These are phyloP conservation scores for Prietella phreatophila DNA, from an alignment of 2,113 vertebrate species.

Conservation along the genomic window DNA sequence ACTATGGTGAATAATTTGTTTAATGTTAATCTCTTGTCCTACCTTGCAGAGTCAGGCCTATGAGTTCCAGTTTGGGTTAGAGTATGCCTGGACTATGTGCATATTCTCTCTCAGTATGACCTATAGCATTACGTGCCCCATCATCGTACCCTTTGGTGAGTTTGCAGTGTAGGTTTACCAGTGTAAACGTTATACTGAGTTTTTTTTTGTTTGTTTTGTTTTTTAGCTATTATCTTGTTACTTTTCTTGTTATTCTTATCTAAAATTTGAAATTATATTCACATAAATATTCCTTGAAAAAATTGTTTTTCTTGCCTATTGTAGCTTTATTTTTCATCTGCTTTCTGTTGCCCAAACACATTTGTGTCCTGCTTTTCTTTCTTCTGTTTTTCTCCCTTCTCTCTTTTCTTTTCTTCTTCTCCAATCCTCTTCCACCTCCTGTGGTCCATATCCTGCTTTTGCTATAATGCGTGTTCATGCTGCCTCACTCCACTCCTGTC, in stretches of 20 bases:
- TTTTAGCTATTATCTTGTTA: background rate
- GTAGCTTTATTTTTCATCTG: background rate
- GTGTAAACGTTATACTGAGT: background rate
- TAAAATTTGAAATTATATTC: background rate
- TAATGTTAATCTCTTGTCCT: slow-evolving; percentile 15
- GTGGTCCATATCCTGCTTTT: slow-evolving; percentile 23
- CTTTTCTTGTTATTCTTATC: background rate
- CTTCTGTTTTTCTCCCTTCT: background rate
- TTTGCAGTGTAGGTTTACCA: background rate
- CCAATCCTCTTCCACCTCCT: background rate
- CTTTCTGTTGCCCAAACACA: background rate
- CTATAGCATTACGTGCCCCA: slow-evolving; percentile 94
- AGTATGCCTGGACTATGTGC: slow-evolving; percentile 95
- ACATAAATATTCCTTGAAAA: background rate
- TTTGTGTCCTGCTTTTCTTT: background rate
- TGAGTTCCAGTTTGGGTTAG: slow-evolving; percentile 94
- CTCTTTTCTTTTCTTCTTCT: slow-evolving; percentile 1
- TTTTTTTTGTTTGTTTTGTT: background rate
- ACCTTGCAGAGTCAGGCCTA: slow-evolving; percentile 83
- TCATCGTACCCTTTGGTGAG: slow-evolving; percentile 95
- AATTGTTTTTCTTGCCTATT: background rate
- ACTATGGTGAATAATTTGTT: background rate
- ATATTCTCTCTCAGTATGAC: slow-evolving; percentile 93
- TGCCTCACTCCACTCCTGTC: slow-evolving; percentile 39
- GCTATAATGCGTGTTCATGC: slow-evolving; percentile 11